Conservation (phyloP, 2,113 vertebrate genomes). For the Chroicocephalus ridibundus region DNA sequence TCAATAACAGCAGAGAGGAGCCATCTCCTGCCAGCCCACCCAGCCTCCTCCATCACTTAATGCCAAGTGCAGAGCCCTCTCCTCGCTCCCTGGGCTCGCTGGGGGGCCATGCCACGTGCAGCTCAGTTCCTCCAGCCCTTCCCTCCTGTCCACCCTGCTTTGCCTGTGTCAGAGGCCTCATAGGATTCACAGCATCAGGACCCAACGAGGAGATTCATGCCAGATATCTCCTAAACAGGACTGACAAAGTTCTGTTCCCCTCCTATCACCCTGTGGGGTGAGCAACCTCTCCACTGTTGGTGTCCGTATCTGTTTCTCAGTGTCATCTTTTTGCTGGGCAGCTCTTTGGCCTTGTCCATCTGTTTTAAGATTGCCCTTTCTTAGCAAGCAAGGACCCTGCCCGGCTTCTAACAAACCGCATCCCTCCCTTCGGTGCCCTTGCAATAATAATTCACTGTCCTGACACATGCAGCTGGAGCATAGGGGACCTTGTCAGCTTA, state of each 20-base stretch:
- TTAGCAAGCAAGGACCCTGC: not conserved
- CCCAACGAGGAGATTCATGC: not conserved
- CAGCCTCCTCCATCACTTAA: not conserved
- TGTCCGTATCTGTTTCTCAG: not conserved
- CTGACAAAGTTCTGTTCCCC: not conserved
- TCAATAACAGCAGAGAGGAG: not conserved
- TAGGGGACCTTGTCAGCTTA: not conserved
- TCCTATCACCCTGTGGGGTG: not conserved
- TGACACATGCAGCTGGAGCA: not conserved
- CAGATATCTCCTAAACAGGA: not conserved
- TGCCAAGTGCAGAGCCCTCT: not conserved
- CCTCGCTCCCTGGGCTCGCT: rapidly evolving
- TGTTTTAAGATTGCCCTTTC: not conserved
- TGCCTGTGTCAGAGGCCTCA: not conserved
- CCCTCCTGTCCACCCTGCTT: not conserved
- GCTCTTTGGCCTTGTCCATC: not conserved
- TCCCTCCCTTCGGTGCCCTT: not conserved
- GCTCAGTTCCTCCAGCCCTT: not conserved
- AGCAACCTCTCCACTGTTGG: not conserved
- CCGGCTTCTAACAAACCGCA: not conserved
- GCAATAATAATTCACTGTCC: conserved; percentile 6
- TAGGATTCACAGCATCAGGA: not conserved
- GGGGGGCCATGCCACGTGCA: not conserved
- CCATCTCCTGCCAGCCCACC: not conserved
- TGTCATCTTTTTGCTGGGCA: not conserved